Evolutionary conservation across 2,888 invertebrate genomes (phyloP).

Genomic region (Epinotia ramella): DNA sequence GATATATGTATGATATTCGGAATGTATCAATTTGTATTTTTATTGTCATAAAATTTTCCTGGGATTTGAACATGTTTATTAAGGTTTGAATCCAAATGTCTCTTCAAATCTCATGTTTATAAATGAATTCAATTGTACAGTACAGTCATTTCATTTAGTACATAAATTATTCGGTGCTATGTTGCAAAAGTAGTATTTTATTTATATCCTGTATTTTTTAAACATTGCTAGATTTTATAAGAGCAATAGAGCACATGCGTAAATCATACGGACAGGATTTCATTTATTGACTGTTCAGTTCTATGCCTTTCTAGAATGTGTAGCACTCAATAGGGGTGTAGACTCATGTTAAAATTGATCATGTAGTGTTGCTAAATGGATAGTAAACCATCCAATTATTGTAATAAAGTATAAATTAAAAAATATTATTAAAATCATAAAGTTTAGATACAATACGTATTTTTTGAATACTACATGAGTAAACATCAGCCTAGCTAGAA

Average conservation of each 20-base stretch:
- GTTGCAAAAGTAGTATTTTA: slow-evolving; percentile 56
- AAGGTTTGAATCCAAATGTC: slow-evolving; percentile 38
- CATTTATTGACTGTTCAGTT: neutral
- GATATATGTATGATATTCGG: slow-evolving; percentile 3
- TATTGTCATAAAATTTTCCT: slow-evolving; percentile 21
- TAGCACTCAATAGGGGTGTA: neutral
- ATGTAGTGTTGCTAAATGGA: no score
- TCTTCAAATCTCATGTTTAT: slow-evolving; percentile 51
- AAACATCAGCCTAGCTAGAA: no score
- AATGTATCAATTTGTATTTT: slow-evolving; percentile 24
- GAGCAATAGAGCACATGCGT: neutral
- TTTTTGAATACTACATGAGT: no score
- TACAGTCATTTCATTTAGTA: slow-evolving; percentile 52
- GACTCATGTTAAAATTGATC: no score
- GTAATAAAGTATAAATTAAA: no score
- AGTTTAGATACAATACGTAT: no score
- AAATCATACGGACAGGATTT: neutral
- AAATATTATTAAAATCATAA: no score
- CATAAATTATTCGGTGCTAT: slow-evolving; percentile 82
- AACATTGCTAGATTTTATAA: neutral
- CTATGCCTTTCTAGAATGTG: neutral
- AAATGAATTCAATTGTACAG: slow-evolving; percentile 21
- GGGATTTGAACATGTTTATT: slow-evolving; percentile 30
- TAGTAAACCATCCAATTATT: no score
- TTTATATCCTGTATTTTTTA: slow-evolving; percentile 45